Conservation (phyloP, 2,888 invertebrate species). For the Pseudococcus jackbeardsleyi region DNA sequence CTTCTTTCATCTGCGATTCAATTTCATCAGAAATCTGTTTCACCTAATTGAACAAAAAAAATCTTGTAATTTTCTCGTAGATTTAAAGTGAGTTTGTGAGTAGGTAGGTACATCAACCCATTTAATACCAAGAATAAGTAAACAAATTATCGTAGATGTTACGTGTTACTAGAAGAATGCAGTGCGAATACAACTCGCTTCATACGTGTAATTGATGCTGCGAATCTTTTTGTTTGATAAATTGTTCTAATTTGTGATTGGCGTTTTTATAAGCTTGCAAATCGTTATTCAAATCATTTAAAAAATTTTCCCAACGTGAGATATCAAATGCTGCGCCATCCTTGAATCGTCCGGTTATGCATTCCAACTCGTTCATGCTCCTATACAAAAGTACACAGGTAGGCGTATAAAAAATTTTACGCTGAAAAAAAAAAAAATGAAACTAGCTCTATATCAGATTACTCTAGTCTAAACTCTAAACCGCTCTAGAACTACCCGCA, state of each 20-base stretch:
- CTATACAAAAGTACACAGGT: neutral
- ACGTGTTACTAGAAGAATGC: too few species aligned
- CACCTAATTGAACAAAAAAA: slow-evolving; percentile 56
- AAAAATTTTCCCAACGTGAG: slow-evolving; percentile 59
- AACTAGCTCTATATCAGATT: too few species aligned
- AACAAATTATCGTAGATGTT: too few species aligned
- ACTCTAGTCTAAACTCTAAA: too few species aligned
- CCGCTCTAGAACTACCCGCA: too few species aligned
- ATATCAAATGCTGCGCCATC: slow-evolving; percentile 41
- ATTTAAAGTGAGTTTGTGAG: too few species aligned
- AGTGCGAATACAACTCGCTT: neutral
- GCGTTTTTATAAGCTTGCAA: slow-evolving; percentile 62
- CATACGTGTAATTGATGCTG: slow-evolving; percentile 61
- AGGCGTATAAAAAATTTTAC: too few species aligned
- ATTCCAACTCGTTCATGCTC: slow-evolving; percentile 60
- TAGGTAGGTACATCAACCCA: too few species aligned
- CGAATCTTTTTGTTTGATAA: slow-evolving; percentile 58
- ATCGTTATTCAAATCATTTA: slow-evolving; percentile 61
- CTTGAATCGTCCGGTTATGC: slow-evolving; percentile 59
- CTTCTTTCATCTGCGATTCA: slow-evolving; percentile 66
- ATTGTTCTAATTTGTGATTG: slow-evolving; percentile 49
- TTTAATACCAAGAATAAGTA: neutral
- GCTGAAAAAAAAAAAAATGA: too few species aligned
- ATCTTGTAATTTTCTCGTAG: neutral
- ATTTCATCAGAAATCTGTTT: slow-evolving; percentile 66